Evolutionary conservation across 2,888 invertebrate species (phyloP).

Genomic region (Philhelius pedissequus): DNA sequence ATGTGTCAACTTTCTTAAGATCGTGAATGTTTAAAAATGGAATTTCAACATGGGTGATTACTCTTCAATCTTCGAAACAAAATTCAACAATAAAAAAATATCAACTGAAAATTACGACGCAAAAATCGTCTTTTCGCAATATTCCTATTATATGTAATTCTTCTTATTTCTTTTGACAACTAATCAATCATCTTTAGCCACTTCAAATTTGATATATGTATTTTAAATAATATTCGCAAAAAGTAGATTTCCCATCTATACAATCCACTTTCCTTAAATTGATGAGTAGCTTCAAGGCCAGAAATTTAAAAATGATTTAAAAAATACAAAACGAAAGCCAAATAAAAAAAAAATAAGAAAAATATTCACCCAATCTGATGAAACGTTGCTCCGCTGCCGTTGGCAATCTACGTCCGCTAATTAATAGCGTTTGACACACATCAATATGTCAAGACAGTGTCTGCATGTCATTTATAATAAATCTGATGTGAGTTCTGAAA

Average conservation of each 20-base stretch:
- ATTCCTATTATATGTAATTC: not conserved
- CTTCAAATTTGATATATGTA: slow-evolving; percentile 31
- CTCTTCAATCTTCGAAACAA: not conserved
- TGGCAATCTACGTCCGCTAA: slow-evolving; percentile 49
- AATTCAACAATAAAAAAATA: not conserved
- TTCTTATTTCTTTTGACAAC: slow-evolving; percentile 10
- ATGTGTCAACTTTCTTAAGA: not conserved
- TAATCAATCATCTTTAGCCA: slow-evolving; percentile 21
- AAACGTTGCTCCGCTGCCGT: not conserved
- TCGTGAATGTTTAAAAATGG: not conserved
- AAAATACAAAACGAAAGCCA: not conserved
- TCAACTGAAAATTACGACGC: not conserved
- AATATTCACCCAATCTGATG: not conserved
- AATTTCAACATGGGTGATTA: not conserved
- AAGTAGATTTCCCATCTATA: slow-evolving; percentile 16
- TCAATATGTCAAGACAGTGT: slow-evolving; percentile 60
- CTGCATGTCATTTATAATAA: slow-evolving; percentile 57
- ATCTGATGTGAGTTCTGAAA: slow-evolving; percentile 6
- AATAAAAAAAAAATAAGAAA: not conserved
- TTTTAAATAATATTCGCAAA: slow-evolving; percentile 27
- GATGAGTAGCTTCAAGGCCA: slow-evolving; percentile 48
- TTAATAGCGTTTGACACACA: slow-evolving; percentile 65
- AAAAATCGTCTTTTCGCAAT: not conserved
- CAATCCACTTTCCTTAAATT: slow-evolving; percentile 24
- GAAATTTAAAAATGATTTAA: slow-evolving; percentile 18